Evolutionary conservation across 2,113 vertebrate genomes (phyloP), one percentile per base, ranked within the genome.

Genomic region (Epinephelus fuscoguttatus): DNA sequence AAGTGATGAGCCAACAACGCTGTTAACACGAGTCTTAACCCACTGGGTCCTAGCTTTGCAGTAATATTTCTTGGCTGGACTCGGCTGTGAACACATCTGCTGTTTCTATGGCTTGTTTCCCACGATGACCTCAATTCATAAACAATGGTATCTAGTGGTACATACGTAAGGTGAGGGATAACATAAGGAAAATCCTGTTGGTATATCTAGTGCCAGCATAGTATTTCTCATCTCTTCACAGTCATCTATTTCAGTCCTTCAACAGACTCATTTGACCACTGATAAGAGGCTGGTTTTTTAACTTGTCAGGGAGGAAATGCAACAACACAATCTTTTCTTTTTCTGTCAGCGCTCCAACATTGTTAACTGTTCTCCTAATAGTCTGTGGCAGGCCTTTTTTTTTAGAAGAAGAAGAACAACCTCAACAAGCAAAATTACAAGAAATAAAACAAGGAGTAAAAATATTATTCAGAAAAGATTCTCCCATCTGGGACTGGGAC

Each of bases 281-380:
- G 75, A 37, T 70, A 64, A 73, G 13, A 60, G 56, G 15, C 27
- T 18, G 10, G 1, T 47, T 11, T 27, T 33, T 57, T 64, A 33
- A 30, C 55, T 77, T 69, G 27, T 68, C 40, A 57, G 50, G 56
- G 75, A 52, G 59, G 66, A 25, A 73, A 69, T 23, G 70, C 57
- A 37, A 59, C 37, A 64, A 64, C 27, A 61, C 52, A 72, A 63
- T 52, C 27, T 33, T 15, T 73, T 18, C 45, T 68, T 62, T 66
- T 64, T 8, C 55, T 67, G 59, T 83, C 77, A 75, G 40, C 59
- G 2, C 21, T 47, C 14, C 67, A 67, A 14, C 71, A 59, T 12
- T 78, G 69, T 80, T 82, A 64, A 23, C 17, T 9, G n/a, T 64
- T 37, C 49, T 53, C 66, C 15, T 57, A 71, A 84, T 50, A 30